phyloP scores from a whole-genome alignment of 1,140 invertebrate genomes.

The Aradophagus sp. region DNA sequence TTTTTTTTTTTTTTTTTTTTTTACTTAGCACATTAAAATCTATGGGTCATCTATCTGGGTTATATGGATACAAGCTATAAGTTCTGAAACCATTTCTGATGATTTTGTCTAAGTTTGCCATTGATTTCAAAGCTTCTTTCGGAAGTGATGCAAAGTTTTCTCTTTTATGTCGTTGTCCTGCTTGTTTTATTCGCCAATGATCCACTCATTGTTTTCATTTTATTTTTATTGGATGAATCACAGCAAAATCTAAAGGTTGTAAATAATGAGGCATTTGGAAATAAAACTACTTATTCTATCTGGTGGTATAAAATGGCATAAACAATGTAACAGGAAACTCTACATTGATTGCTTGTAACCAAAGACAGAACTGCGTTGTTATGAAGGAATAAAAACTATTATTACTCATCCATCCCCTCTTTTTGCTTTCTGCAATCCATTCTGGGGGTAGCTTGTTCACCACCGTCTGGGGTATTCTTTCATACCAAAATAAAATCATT shows the following conservation, averaged over 20 bases:
- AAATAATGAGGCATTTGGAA: conserved; percentile 66
- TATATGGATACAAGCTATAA: conserved; percentile 7
- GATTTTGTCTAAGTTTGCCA: conserved; percentile 1
- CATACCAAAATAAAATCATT: too few species aligned
- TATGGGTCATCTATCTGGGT: conserved; percentile 11
- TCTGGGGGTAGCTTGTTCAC: too few species aligned
- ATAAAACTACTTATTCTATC: conserved; percentile 58
- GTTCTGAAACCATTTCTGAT: conserved; percentile 14
- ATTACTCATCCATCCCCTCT: too few species aligned
- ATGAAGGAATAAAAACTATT: too few species aligned
- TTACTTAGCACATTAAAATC: conserved; percentile 5
- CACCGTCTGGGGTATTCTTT: too few species aligned
- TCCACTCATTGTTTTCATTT: conserved; percentile 55
- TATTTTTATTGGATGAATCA: conserved; percentile 63
- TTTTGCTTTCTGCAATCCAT: too few species aligned
- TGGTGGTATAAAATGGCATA: conserved; percentile 35
- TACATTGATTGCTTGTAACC: too few species aligned
- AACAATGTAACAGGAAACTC: too few species aligned
- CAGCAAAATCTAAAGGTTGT: conserved; percentile 66
- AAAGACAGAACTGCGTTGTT: too few species aligned
- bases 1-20: conserved; percentile 31
- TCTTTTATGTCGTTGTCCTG: conserved; percentile 3
- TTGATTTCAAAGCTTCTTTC: neutral
- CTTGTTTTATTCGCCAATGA: conserved; percentile 39
- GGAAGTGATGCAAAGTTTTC: conserved; percentile 18